A percentile compares a stretch with the other conserved stretches of the same genome.
These are phyloP conservation scores for Monochamus alternatus DNA, from an alignment of 2,888 invertebrate genomes.

Conservation along the genomic window DNA sequence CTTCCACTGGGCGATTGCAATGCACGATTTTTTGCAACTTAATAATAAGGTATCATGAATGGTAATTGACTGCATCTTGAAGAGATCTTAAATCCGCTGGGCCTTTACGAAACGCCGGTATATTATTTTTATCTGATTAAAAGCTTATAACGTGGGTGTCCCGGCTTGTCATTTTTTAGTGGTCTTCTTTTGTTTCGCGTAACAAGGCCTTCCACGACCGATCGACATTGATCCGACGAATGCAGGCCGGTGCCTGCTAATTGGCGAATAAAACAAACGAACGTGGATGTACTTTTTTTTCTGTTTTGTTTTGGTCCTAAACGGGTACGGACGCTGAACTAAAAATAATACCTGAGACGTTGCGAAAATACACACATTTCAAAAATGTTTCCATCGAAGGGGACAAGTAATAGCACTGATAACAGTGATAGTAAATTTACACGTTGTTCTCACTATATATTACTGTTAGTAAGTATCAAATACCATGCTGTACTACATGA, in stretches of 20 bases:
- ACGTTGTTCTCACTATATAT: too few species aligned
- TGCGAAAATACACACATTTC: too few species aligned
- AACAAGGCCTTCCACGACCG: slow-evolving; percentile 49
- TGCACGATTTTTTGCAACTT: slow-evolving; percentile 61
- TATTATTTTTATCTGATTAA: slow-evolving; percentile 52
- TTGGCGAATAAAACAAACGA: slow-evolving; percentile 21
- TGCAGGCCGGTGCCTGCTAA: slow-evolving; percentile 7
- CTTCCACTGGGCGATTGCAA: slow-evolving; percentile 54
- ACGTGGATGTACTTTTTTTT: slow-evolving; percentile 16
- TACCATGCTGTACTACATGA: too few species aligned
- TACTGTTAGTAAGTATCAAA: too few species aligned
- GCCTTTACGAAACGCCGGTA: slow-evolving; percentile 49
- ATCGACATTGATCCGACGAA: slow-evolving; percentile 39
- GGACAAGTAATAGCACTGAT: too few species aligned
- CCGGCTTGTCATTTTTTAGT: slow-evolving; percentile 54
- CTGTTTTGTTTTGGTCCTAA: background rate
- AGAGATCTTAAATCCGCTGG: slow-evolving; percentile 54
- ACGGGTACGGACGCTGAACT: background rate
- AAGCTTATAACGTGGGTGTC: slow-evolving; percentile 59
- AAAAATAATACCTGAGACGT: too few species aligned
- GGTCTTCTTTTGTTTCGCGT: slow-evolving; percentile 52
- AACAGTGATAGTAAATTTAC: too few species aligned
- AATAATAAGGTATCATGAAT: slow-evolving; percentile 63
- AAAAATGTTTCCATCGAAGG: too few species aligned
- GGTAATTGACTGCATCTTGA: slow-evolving; percentile 61